These are phyloP conservation scores for Lasius fuliginosus DNA, from an alignment of 2,888 invertebrate species.

Conservation along the genomic window DNA sequence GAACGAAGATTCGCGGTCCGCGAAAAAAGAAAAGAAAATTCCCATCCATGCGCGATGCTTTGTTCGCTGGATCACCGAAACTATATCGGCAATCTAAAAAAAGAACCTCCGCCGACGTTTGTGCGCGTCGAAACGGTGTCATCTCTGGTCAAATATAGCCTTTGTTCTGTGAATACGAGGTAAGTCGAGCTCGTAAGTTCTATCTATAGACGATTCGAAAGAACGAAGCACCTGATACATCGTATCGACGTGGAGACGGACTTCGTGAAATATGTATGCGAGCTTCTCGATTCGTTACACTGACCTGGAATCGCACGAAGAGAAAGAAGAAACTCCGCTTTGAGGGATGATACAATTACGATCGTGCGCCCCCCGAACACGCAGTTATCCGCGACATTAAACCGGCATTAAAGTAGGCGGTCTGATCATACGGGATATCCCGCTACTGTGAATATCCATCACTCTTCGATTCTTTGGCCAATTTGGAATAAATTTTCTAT, in stretches of 20 bases:
- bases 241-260: constrained; percentile 66
- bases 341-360: constrained; percentile 31
- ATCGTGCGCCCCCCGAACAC: neutral
- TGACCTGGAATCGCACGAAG: constrained; percentile 70
- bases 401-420: neutral
- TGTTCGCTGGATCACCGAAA: constrained; percentile 23
- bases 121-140: constrained; percentile 34
- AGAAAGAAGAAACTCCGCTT: constrained; percentile 19
- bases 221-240: constrained; percentile 66
- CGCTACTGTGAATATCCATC: neutral
- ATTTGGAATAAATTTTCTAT: neutral
- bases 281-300: constrained; percentile 62
- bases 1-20: neutral
- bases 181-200: constrained; percentile 35
- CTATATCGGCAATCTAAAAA: constrained; percentile 39
- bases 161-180: constrained; percentile 39
- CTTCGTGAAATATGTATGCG: constrained; percentile 73
- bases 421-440: neutral
- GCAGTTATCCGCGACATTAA: neutral
- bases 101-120: constrained; percentile 6
- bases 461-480: neutral
- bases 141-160: constrained; percentile 46
- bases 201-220: constrained; percentile 69
- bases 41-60: neutral
- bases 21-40: neutral